Evolutionary conservation across 23 tunicate genomes (phyloP).

Genomic region (Trididemnum clinides): DNA sequence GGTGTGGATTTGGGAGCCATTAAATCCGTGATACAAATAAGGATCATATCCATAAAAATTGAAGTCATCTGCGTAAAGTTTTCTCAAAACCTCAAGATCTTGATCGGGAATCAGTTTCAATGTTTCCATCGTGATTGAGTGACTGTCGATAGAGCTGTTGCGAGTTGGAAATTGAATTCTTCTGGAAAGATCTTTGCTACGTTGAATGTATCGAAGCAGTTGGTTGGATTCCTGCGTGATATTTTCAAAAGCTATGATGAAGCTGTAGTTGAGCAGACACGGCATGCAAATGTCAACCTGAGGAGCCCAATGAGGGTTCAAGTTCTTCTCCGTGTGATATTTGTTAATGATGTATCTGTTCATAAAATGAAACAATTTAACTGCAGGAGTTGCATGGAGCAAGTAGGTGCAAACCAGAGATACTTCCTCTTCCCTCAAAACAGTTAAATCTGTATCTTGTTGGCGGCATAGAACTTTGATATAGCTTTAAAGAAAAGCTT

Average conservation of each 20-base stretch:
- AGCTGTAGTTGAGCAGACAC: neutral
- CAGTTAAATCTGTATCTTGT: too few relatives aligned
- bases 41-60: neutral
- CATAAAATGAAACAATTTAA: too few relatives aligned
- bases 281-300: neutral
- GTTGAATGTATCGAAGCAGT: neutral
- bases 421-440: too few relatives aligned
- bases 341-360: neutral
- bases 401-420: too few relatives aligned
- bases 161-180: neutral
- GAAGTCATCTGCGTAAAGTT: neutral
- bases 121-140: neutral
- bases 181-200: neutral
- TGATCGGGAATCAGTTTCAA: neutral
- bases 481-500: too few relatives aligned
- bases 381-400: too few relatives aligned
- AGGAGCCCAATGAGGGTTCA: neutral
- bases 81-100: neutral
- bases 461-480: too few relatives aligned
- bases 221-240: neutral
- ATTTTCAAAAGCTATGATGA: neutral
- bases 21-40: neutral
- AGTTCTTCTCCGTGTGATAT: neutral
- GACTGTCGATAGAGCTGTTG: neutral
- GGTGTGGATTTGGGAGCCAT: too few relatives aligned